phyloP scores from a whole-genome alignment of 2,113 vertebrate species.

The Barnardius zonarius region DNA sequence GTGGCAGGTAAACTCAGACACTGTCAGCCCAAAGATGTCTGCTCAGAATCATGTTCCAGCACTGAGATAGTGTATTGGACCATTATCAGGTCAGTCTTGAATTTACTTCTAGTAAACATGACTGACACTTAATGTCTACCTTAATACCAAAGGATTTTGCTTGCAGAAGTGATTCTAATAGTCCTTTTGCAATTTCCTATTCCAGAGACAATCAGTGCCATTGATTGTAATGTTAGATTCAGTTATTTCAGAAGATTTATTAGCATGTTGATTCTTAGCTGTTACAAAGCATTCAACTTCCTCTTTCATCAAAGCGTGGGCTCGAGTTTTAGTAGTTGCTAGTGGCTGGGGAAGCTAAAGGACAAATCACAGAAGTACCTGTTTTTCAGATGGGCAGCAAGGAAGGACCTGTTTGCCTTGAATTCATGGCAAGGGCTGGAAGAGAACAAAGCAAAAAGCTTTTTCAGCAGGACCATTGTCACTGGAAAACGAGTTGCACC shows the following conservation, averaged over 20 bases:
- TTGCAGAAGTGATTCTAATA: conserved; percentile 49
- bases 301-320: not conserved
- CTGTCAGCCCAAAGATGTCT: not conserved
- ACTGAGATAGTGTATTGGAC: not conserved
- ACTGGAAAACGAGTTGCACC: not conserved
- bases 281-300: not conserved
- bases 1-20: not conserved
- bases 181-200: conserved; percentile 26
- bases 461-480: not conserved
- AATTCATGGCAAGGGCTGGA: not conserved
- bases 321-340: not conserved
- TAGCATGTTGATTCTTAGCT: conserved; percentile 24
- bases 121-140: conserved; percentile 46
- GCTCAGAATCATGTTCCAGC: not conserved
- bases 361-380: not conserved
- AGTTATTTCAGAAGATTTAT: conserved; percentile 53
- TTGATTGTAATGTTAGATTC: conserved; percentile 39
- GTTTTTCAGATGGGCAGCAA: not conserved
- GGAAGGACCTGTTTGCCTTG: not conserved
- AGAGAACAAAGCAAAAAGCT: not conserved
- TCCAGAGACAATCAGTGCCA: conserved; percentile 1
- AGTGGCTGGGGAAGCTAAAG: not conserved
- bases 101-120: conserved; percentile 14
- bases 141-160: conserved; percentile 49
- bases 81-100: not conserved